A percentile compares a stretch with the other conserved stretches of the same genome.
Evolutionary conservation across 2,888 invertebrate species (phyloP).

Genomic region (Patella caerulea): DNA sequence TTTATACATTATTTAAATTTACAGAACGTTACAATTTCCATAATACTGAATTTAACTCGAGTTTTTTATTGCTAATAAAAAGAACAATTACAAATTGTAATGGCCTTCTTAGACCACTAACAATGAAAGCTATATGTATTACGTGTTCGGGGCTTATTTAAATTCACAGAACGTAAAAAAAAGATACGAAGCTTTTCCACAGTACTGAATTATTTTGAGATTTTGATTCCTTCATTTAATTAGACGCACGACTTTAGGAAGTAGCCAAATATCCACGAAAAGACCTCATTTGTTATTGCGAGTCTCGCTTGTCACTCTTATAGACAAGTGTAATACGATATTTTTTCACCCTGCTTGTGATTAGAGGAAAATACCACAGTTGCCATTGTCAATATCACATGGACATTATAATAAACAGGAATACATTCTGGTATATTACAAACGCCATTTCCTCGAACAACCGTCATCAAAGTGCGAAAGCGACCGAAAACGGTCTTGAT

Average conservation of each 20-base stretch:
- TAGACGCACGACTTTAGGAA: slow-evolving; percentile 9
- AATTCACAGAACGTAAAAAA: too few relatives aligned
- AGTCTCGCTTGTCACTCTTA: slow-evolving; percentile 7
- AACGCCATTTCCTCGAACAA: neutral
- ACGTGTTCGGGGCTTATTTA: too few relatives aligned
- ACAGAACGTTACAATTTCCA: too few relatives aligned
- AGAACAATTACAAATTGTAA: too few relatives aligned
- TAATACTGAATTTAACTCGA: too few relatives aligned
- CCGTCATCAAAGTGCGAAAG: too few relatives aligned
- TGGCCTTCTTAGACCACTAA: too few relatives aligned
- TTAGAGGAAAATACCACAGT: neutral
- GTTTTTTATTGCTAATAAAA: too few relatives aligned
- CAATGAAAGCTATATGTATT: too few relatives aligned
- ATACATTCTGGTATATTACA: slow-evolving; percentile 2
- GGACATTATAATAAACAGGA: neutral
- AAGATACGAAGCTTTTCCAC: too few relatives aligned
- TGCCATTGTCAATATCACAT: neutral
- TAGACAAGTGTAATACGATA: neutral
- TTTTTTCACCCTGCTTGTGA: neutral
- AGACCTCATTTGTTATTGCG: slow-evolving; percentile 2
- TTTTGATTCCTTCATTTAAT: slow-evolving; percentile 12
- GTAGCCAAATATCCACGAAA: slow-evolving; percentile 10
- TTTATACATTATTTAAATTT: too few relatives aligned
- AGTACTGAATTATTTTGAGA: slow-evolving; percentile 10
- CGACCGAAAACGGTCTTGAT: too few relatives aligned